Evolutionary conservation across 2,888 invertebrate species (phyloP), one percentile per base, ranked within the genome.

Genomic region (Cosmopolites sordidus): DNA sequence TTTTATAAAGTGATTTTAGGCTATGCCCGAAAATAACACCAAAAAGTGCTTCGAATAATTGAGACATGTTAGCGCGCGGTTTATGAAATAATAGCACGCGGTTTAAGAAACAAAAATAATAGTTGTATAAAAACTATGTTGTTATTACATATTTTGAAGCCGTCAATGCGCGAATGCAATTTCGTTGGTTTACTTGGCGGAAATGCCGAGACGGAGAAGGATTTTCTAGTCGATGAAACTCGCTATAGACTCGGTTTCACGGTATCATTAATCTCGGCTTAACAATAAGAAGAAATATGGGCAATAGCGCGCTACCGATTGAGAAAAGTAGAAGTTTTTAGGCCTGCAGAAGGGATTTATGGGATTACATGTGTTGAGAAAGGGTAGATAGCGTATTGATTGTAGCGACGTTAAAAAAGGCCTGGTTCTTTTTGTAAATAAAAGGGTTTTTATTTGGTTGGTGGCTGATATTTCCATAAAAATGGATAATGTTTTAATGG

Each of bases 211-310:
- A 38, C 46, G 46, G 49, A 52, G 50, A 49, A 53, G 50, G 52
- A 56, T 56, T 56, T 56, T 56, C 56, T 56, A 56, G 56, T 56
- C 52, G 52, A 56, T 48, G 40, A 52, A 56, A 45, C 49, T 33
- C 48, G 51, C 56, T 51, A 48, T 51, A 51, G 56, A 56, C 51
- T 55, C 52, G 52, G 48, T 52, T 52, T 51, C 52, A 48, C 49
- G 56, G 49, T 43, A 56, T 56, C 56, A 56, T 56, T 56, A 56
- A 56, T 56, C 56, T 52, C 52, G 33, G 56, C 52, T 56, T 53
- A 56, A 56, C 56, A 56, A 56, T 56, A 38, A 43, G 43, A 52
- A 56, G 56, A 56, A 56, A 52, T 56, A 56, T 56, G 52, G 49
- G 47, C 48, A 49, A 50, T 39, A 41, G 49, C 46, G 46, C 22